A percentile compares a stretch with the other conserved stretches of the same genome.
Conservation (phyloP, 2,113 vertebrate genomes). For the Platanista minor region DNA sequence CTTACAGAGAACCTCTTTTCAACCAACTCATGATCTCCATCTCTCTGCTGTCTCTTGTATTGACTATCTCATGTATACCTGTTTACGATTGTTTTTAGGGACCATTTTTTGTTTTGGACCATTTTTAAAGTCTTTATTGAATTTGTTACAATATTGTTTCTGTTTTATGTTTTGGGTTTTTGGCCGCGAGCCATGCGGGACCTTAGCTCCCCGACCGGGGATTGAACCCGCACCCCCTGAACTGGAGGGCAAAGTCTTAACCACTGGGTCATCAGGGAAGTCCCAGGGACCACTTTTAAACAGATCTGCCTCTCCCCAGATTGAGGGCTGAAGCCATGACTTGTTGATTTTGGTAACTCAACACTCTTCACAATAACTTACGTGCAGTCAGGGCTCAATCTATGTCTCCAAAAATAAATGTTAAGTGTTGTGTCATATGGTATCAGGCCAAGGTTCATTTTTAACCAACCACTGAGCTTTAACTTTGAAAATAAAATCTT, state of each 20-base stretch:
- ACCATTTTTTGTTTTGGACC: neutral
- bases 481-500: neutral
- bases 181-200: too few species aligned
- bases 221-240: too few species aligned
- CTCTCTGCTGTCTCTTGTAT: neutral
- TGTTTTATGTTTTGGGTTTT: too few species aligned
- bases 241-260: too few species aligned
- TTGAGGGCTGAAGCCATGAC: neutral
- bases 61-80: neutral
- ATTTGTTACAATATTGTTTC: too few species aligned
- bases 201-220: too few species aligned
- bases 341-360: neutral
- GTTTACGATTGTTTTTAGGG: neutral
- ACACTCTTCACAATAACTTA: neutral
- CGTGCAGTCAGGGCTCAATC: neutral
- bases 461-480: neutral
- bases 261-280: too few species aligned
- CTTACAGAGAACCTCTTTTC: neutral
- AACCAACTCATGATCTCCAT: neutral
- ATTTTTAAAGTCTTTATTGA: too few species aligned
- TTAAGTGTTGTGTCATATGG: neutral
- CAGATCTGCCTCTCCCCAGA: neutral
- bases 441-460: neutral
- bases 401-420: neutral
- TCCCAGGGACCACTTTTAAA: too few species aligned